Evolutionary conservation across 2,113 vertebrate species (phyloP).

Genomic region (Scophthalmus maximus): DNA sequence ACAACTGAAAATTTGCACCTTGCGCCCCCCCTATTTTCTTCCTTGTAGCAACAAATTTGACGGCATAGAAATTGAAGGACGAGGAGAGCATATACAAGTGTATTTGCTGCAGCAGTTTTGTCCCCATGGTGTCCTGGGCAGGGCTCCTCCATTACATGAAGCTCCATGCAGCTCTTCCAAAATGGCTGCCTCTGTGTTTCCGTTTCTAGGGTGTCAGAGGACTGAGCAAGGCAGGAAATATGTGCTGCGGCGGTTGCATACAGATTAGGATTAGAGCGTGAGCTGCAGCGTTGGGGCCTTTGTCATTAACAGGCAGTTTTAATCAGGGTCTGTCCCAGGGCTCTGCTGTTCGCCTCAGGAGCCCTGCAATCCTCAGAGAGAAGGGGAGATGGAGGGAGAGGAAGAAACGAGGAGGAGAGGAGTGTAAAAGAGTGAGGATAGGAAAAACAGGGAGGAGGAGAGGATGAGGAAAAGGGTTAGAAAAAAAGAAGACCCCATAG

Average conservation of each 20-base stretch:
- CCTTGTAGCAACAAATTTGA: not conserved
- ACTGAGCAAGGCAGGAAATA: conserved; percentile 56
- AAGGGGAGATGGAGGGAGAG: conserved; percentile 24
- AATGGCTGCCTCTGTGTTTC: conserved; percentile 76
- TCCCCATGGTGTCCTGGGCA: conserved; percentile 44
- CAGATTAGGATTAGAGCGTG: conserved; percentile 79
- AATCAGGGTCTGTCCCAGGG: conserved; percentile 74
- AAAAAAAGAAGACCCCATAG: conserved; percentile 50
- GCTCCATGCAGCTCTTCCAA: conserved; percentile 76
- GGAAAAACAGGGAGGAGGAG: conserved; percentile 39
- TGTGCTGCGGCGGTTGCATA: conserved; percentile 62
- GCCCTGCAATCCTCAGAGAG: conserved; percentile 62
- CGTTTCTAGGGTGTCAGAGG: conserved; percentile 56
- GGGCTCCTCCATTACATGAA: conserved; percentile 77
- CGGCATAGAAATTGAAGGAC: not conserved
- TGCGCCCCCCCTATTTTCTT: not conserved
- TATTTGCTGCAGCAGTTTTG: conserved; percentile 37
- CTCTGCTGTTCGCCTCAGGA: conserved; percentile 64
- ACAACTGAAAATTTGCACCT: conserved; percentile 4
- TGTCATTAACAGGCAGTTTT: conserved; percentile 75
- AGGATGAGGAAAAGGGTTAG: conserved; percentile 34
- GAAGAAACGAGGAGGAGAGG: conserved; percentile 42
- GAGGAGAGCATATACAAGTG: not conserved
- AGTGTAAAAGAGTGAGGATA: conserved; percentile 26
- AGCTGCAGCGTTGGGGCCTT: conserved; percentile 63